Conservation (phyloP, 2,113 vertebrate species). For the Odontesthes bonariensis region DNA sequence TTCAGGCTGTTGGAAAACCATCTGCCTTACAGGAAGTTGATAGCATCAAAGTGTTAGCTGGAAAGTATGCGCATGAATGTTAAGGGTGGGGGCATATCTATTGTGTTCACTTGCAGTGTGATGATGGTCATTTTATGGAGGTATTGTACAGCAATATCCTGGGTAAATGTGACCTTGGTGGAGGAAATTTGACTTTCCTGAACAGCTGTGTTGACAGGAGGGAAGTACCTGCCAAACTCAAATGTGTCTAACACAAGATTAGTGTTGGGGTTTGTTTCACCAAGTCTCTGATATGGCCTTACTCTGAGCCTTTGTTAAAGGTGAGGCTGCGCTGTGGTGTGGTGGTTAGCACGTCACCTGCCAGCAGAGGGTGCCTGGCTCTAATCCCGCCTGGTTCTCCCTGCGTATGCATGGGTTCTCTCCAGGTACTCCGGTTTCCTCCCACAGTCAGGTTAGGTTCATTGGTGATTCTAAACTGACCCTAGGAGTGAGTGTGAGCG, state of each 20-base stretch:
- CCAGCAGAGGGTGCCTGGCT: no score
- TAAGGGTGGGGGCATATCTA: slow-evolving; percentile 17
- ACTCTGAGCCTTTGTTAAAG: neutral
- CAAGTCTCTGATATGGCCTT: neutral
- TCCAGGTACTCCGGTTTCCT: no score
- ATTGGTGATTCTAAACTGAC: no score
- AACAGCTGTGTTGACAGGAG: slow-evolving; percentile 50
- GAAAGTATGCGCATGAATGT: slow-evolving; percentile 26
- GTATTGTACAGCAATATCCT: slow-evolving; percentile 65
- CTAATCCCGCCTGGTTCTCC: no score
- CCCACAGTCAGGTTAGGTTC: no score
- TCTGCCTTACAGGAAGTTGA: slow-evolving; percentile 70
- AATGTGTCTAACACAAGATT: slow-evolving; percentile 15
- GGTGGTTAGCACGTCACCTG: no score
- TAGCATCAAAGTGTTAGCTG: slow-evolving; percentile 58
- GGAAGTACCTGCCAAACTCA: slow-evolving; percentile 42
- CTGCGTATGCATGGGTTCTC: no score
- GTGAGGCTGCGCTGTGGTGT: no score
- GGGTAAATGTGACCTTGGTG: slow-evolving; percentile 73
- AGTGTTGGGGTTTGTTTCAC: slow-evolving; percentile 17
- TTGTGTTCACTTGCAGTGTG: slow-evolving; percentile 56
- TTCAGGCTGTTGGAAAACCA: slow-evolving; percentile 65
- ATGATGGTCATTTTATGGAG: slow-evolving; percentile 52
- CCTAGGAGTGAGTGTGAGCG: no score
- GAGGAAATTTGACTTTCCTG: slow-evolving; percentile 60